A percentile compares a stretch with the other conserved stretches of the same genome.
These are phyloP conservation scores for Cossypha caffra DNA, from an alignment of 2,797 vertebrate genomes.

Conservation along the genomic window DNA sequence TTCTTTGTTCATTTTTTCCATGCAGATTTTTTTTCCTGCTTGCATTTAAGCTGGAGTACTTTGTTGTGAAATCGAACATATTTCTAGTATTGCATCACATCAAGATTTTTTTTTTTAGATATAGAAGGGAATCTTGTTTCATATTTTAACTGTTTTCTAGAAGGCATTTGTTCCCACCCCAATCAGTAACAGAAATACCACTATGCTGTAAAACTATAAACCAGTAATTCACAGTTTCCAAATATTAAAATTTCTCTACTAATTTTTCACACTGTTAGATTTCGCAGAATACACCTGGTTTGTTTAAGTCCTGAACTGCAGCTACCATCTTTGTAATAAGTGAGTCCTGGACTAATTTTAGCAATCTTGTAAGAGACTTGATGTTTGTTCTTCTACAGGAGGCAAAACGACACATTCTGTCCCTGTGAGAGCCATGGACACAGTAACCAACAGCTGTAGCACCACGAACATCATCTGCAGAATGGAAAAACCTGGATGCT, in stretches of 20 bases:
- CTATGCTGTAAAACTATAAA: not conserved
- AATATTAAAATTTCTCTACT: not conserved
- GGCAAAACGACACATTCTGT: not conserved
- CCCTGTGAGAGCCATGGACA: not conserved
- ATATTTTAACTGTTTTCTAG: not conserved
- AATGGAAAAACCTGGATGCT: not conserved
- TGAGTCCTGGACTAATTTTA: not conserved
- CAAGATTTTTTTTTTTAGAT: not conserved
- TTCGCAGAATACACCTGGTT: not conserved
- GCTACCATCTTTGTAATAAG: not conserved
- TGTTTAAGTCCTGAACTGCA: not conserved
- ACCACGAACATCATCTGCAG: not conserved
- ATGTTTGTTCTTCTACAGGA: not conserved
- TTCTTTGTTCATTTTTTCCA: not conserved
- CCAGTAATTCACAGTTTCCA: not conserved
- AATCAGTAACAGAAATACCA: not conserved
- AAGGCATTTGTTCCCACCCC: not conserved
- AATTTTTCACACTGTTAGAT: not conserved
- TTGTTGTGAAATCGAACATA: not conserved
- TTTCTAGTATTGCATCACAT: not conserved
- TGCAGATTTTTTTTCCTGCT: not conserved
- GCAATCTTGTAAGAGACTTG: not conserved
- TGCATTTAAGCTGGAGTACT: not conserved
- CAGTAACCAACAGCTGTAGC: not conserved
- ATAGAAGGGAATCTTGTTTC: not conserved